Evolutionary conservation across 2,888 invertebrate genomes (phyloP).

Genomic region (Caenorhabditis sp.): DNA sequence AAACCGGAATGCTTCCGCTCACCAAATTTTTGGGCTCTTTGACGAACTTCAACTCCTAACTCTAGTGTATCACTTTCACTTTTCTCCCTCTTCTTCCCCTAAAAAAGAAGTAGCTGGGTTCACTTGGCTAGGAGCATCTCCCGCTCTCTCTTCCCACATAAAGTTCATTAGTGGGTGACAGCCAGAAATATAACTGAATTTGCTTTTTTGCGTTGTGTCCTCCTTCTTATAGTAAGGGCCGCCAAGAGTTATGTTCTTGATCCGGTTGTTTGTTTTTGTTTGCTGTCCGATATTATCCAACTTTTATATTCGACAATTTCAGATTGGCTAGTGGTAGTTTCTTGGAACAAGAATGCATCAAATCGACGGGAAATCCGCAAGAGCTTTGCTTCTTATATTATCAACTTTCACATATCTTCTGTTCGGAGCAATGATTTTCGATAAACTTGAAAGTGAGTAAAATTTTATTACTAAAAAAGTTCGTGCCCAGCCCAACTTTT

Average conservation of each 20-base stretch:
- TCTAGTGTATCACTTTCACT: constrained; percentile 22
- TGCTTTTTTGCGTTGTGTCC: constrained; percentile 23
- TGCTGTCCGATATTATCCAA: not conserved
- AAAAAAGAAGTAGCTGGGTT: constrained; percentile 37
- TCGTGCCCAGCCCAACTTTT: too few relatives aligned
- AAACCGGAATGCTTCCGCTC: constrained; percentile 37
- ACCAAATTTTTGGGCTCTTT: constrained; percentile 43
- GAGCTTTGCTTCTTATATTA: constrained; percentile 95
- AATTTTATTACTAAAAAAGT: not conserved
- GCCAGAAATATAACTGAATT: constrained; percentile 45
- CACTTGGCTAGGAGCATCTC: too few relatives aligned
- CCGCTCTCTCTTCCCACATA: constrained; percentile 30
- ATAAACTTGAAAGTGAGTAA: constrained; percentile 81
- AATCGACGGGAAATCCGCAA: constrained; percentile 82
- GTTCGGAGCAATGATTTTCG: constrained; percentile 98
- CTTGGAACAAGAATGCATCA: constrained; percentile 11
- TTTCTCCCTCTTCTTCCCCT: constrained; percentile 11
- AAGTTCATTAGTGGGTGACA: constrained; percentile 53
- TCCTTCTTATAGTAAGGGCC: not conserved
- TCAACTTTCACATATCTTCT: constrained; percentile 98
- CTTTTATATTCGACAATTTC: not conserved
- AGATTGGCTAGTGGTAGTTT: too few relatives aligned
- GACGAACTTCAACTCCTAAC: constrained; percentile 44
- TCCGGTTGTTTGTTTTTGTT: constrained; percentile 11
- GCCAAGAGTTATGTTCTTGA: not conserved